Conservation (phyloP, 2,797 vertebrate species). For the Acridotheres tristis region DNA sequence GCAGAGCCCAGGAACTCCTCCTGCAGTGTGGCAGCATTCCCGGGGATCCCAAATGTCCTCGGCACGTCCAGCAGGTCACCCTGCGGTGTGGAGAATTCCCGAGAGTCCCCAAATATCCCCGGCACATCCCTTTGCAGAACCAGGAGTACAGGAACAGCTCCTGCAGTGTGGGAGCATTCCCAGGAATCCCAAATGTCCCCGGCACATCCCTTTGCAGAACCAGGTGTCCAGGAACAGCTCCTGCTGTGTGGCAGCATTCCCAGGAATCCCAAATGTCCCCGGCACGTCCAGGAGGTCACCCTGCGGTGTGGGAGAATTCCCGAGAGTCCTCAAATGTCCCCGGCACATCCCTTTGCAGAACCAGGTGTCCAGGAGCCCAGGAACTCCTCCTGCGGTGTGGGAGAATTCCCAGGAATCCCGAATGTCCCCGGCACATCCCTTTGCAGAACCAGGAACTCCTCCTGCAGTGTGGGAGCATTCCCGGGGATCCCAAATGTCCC, state of each 20-base stretch:
- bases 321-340: no score
- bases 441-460: no score
- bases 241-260: neutral
- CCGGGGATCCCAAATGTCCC: rapidly evolving
- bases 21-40: neutral
- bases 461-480: rapidly evolving
- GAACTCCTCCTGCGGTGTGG: no score
- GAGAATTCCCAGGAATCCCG: neutral
- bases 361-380: no score
- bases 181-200: no score
- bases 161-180: neutral
- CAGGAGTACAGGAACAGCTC: rapidly evolving
- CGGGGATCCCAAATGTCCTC: neutral
- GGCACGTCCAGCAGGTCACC: neutral
- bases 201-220: neutral
- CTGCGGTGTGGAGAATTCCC: rapidly evolving
- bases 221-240: rapidly evolving
- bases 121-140: neutral
- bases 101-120: no score
- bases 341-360: no score
- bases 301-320: no score
- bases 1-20: neutral
- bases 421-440: no score
- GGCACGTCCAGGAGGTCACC: no score
- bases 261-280: no score